Base-by-base conservation (phyloP, 2,888 invertebrate genomes). In the Suillia variegata region DNA sequence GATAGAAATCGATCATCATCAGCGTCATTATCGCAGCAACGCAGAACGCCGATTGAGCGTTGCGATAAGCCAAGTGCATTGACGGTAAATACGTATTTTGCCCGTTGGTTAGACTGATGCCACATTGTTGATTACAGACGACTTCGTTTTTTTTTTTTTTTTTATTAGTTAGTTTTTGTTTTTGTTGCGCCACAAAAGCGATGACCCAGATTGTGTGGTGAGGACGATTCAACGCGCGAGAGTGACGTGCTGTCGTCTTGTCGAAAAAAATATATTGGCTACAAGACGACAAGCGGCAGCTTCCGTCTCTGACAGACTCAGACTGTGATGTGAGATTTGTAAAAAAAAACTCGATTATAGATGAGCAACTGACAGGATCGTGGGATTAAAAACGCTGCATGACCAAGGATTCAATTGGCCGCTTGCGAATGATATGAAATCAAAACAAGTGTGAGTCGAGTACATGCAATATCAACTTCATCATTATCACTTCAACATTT, bases 1-100 rank as follows among this genome's bases (percentile, higher is more conserved):
- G 59, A 57, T 57, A 54, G 59, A 59, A 62, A 64, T 64, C 64
- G 62, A 61, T 62, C 64, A 61, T 57, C 57, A 42, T 38, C 56
- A 61, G 49, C 47, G 48, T 56, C 58, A 62, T 64, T 58, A 56
- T 59, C 64, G 52, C 33, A 18, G 13, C 45, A 20, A n/a, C 8
- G n/a, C 26, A 17, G 45, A 47, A 53, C 15, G 45, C 22, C 53
- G 62, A 62, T 62, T 59, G 59, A 64, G 51, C 31, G 12, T 13
- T 21, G 33, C 47, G 59, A 63, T 59, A 59, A 22, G 55, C 54
- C 62, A 54, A 61, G 24, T 17, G 42, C 54, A 38, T 45, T 63
- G 60, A 58, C 58, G 61, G 52, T 61, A 60, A 61, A 17, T 50
- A 20, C 5, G 18, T 13, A 45, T 20, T 45, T 18, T 18, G 4